phyloP scores from a whole-genome alignment of 2,888 invertebrate species.

The Herminia tarsipennalis region DNA sequence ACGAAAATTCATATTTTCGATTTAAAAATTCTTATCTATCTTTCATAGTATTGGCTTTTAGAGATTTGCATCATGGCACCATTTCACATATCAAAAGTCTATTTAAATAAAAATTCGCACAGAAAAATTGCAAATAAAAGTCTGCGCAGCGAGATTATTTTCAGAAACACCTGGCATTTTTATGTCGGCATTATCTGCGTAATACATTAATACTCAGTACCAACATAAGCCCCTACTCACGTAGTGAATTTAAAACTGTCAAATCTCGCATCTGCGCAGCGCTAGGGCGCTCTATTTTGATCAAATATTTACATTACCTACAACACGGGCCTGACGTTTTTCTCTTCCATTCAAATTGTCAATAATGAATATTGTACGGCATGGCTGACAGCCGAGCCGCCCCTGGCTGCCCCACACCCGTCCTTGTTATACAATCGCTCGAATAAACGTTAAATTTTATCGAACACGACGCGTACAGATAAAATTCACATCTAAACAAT shows the following conservation, averaged over 20 bases:
- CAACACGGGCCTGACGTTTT: constrained; percentile 76
- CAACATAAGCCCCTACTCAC: constrained; percentile 29
- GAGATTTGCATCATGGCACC: no score
- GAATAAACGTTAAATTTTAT: constrained; percentile 50
- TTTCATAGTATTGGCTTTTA: no score
- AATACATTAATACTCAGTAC: constrained; percentile 32
- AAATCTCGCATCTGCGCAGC: constrained; percentile 50
- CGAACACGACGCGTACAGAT: constrained; percentile 42
- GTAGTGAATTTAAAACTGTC: constrained; percentile 45
- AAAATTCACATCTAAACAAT: constrained; percentile 50
- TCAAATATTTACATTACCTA: constrained; percentile 75
- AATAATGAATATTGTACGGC: constrained; percentile 68
- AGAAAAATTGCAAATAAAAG: no score
- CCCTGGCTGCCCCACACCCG: constrained; percentile 27
- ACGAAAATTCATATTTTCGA: no score
- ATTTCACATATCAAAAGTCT: no score
- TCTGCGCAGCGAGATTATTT: constrained; percentile 30
- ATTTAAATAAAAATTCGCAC: no score
- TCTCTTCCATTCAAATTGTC: constrained; percentile 68
- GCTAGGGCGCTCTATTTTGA: constrained; percentile 52
- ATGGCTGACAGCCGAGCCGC: constrained; percentile 41
- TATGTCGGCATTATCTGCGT: constrained; percentile 35
- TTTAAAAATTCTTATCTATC: no score
- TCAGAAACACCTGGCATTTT: constrained; percentile 30
- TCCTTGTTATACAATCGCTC: constrained; percentile 30